Evolutionary conservation across 1,140 invertebrate genomes (phyloP), one percentile per base, ranked within the genome.

Genomic region (Hylaeus anthracinus): DNA sequence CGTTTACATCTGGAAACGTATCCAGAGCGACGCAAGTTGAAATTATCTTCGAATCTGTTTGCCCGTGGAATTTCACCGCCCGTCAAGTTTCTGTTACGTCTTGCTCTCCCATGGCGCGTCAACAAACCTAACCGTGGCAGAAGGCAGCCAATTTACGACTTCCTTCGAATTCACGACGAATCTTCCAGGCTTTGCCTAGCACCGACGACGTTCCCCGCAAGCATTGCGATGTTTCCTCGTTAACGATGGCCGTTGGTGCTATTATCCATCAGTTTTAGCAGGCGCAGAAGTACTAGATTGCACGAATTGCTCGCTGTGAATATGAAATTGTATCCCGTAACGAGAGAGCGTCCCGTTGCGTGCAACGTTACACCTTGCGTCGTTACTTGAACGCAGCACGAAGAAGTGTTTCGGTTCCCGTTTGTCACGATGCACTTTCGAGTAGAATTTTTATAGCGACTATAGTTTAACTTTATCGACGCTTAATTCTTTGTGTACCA

Each of bases 121-220:
- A 51, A 70, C 67, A 53, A 70, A 63, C 66, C 26, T 15, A 58
- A 60, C 55, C 45, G 37, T 6, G 14, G n/a, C 55, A 41, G 41
- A 45, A n/a, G 26, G 15, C 55, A 39, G 75, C 58, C 51, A 71
- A 78, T 78, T 78, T 71, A 63, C 75, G 37, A 37, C 4, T 71
- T 71, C 75, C 75, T 71, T 43, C 56, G 26, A 67, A 67, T 26
- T n/a, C 65, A 39, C 65, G 41, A 45, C 41, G 65, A 26, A 48
- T 66, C 65, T 39, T 66, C 43, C 5, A 26, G 43, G 4, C 64
- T 66, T 48, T 41, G 64, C n/a, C 64, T 41, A 15, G 43, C 14
- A 5, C 56, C 51, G 3, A 5, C 56, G 56, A 58, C 10, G 10
- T 14, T 14, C 55, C 10, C 1, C 55, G 43, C 43, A 5, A 45